These are phyloP conservation scores for Caenorhabditis afra DNA, from an alignment of 2,888 invertebrate genomes.

Conservation along the genomic window DNA sequence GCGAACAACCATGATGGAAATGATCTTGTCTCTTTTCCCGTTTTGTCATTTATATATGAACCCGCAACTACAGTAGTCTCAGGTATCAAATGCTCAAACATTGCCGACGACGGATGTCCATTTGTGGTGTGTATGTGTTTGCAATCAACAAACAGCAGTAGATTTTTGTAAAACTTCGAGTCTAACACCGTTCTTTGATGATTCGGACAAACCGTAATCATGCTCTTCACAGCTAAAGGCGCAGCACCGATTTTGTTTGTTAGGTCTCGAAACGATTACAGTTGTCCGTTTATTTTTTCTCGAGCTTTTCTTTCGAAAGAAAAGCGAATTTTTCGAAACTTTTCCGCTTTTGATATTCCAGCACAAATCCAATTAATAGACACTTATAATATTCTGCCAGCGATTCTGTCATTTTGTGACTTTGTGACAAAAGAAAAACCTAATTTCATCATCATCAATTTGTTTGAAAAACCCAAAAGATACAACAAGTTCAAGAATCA, in stretches of 20 bases:
- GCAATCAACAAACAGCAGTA: slow-evolving; percentile 30
- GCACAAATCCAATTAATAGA: too few species aligned
- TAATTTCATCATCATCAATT: slow-evolving; percentile 8
- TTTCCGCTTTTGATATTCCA: too few species aligned
- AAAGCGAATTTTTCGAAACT: too few species aligned
- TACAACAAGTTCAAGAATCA: slow-evolving; percentile 44
- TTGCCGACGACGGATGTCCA: slow-evolving; percentile 14
- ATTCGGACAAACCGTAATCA: slow-evolving; percentile 21
- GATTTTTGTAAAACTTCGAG: slow-evolving; percentile 17
- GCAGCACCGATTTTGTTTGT: neutral
- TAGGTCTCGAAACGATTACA: slow-evolving; percentile 2
- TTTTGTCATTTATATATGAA: slow-evolving; percentile 13
- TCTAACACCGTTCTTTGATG: slow-evolving; percentile 33
- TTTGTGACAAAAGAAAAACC: slow-evolving; percentile 1
- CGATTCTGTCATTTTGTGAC: too few species aligned
- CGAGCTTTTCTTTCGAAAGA: neutral
- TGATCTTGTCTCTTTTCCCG: too few species aligned
- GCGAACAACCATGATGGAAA: slow-evolving; percentile 36
- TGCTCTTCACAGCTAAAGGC: neutral
- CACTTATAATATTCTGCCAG: too few species aligned
- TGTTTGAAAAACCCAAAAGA: slow-evolving; percentile 12
- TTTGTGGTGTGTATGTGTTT: slow-evolving; percentile 33
- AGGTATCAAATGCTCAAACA: slow-evolving; percentile 31
- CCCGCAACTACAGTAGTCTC: slow-evolving; percentile 29
- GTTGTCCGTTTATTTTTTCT: neutral